Base-by-base conservation (phyloP, 2,113 vertebrate species). In the Rostratula benghalensis region DNA sequence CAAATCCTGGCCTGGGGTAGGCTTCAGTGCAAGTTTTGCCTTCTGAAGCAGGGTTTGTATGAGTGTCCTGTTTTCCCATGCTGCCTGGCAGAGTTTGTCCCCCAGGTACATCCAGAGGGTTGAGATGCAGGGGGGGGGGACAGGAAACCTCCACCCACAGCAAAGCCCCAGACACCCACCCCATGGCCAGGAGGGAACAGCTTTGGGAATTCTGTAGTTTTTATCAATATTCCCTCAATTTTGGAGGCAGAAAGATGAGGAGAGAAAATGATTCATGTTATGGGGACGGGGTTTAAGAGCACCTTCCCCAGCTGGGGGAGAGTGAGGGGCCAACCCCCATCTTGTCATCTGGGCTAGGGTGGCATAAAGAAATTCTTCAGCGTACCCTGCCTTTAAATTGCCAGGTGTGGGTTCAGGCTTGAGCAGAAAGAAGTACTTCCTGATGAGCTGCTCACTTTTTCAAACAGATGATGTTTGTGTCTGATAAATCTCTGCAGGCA, bases 21-120 rank as follows among this genome's bases (percentile, higher is more conserved):
- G 59, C 46, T 74, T 74, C 15, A 27, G n/a, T 13, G 28, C 14
- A n/a, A 45, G 50, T 43, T 73, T 46, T 39, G 31, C 39, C 31
- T 27, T 13, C 39, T 31, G 45, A 65, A 78, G 19, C 1, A 0
- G 25, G 48, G 9, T 43, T 70, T 8, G 5, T 10, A 10, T 15
- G 13, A 7, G 27, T 23, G 22, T n/a, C 61, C 27, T 16, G 22
- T 27, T 67, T 45, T 24, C 28, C 74, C 39, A 2, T 3, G 0
- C 51, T 30, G 9, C 43, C 43, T 8, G 22, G 15, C 27, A 51
- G 69, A 45, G 60, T 37, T 67, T 82, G 69, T 37, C 46, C 37
- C 16, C 46, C 17, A 2, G 1, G 15, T 2, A 2, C 14, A 28
- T n/a, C 65, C 6, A 2, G 10, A 1, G 8, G 28, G 48, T 48